A percentile compares a stretch with the other conserved stretches of the same genome.
Conservation (phyloP, 2,113 vertebrate species). For the Emydura subglobosa region DNA sequence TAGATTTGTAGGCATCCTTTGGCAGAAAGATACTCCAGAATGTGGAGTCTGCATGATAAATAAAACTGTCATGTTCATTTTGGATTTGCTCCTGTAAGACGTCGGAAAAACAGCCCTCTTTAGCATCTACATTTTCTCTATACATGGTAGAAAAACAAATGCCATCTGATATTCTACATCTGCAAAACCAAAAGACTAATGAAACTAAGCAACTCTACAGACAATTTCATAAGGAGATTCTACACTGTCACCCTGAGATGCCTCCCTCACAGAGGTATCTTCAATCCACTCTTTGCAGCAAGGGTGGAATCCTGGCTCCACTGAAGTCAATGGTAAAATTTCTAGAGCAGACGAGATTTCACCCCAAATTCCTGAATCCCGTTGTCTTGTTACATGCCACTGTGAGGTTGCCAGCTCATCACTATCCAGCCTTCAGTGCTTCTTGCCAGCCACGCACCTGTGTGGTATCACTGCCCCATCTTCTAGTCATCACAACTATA, state of each 20-base stretch:
- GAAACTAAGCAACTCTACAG: not conserved
- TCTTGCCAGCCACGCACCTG: not conserved
- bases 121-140: not conserved
- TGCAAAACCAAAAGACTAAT: not conserved
- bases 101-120: not conserved
- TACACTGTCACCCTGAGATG: not conserved
- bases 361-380: no score
- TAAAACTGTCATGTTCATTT: not conserved
- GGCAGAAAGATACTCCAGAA: not conserved
- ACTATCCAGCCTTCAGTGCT: not conserved
- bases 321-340: not conserved
- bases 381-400: not conserved
- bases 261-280: not conserved
- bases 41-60: not conserved
- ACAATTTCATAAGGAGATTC: not conserved
- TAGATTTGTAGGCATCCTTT: not conserved
- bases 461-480: fast-evolving
- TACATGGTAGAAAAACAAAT: not conserved
- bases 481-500: not conserved
- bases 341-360: not conserved
- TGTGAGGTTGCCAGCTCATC: not conserved
- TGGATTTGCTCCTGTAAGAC: not conserved
- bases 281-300: not conserved
- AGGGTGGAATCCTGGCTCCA: not conserved
- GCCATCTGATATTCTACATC: not conserved